Percentiles rank a stretch among this genome's conserved stretches.
These are phyloP conservation scores for Pogonomyrmex barbatus DNA, from an alignment of 1,140 invertebrate genomes.

Conservation along the genomic window DNA sequence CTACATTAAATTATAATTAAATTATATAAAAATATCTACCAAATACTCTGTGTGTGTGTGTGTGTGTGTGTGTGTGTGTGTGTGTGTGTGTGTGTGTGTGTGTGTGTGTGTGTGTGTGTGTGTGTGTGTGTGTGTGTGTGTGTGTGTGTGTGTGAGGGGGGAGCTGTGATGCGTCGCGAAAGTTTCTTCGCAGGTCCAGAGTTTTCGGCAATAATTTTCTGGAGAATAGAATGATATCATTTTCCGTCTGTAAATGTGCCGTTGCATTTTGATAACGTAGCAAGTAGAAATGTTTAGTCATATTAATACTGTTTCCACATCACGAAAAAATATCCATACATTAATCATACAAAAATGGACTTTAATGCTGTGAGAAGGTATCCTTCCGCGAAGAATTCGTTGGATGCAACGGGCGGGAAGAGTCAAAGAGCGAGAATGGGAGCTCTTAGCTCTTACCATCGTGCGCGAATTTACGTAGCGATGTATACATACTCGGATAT, in stretches of 20 bases:
- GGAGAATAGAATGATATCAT: background rate
- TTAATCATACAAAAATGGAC: conserved; percentile 6
- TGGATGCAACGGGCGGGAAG: conserved; percentile 9
- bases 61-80: no score
- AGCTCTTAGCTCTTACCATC: conserved; percentile 16
- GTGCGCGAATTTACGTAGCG: conserved; percentile 5
- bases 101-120: no score
- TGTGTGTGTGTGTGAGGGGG: no score
- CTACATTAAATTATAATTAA: background rate
- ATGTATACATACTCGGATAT: conserved; percentile 35
- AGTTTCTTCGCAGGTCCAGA: background rate
- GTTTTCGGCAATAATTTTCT: background rate
- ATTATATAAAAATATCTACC: no score
- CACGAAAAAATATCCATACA: background rate
- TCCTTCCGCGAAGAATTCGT: background rate
- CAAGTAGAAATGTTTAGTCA: background rate
- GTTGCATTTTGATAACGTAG: background rate
- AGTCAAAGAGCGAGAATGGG: conserved; percentile 11
- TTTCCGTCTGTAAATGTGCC: background rate
- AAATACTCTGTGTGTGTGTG: no score
- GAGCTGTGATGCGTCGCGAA: background rate
- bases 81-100: no score
- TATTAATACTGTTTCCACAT: background rate
- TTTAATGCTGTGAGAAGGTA: background rate
- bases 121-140: no score